These are phyloP conservation scores for Nothoprocta pentlandii DNA, from an alignment of 2,113 vertebrate species.

Conservation along the genomic window DNA sequence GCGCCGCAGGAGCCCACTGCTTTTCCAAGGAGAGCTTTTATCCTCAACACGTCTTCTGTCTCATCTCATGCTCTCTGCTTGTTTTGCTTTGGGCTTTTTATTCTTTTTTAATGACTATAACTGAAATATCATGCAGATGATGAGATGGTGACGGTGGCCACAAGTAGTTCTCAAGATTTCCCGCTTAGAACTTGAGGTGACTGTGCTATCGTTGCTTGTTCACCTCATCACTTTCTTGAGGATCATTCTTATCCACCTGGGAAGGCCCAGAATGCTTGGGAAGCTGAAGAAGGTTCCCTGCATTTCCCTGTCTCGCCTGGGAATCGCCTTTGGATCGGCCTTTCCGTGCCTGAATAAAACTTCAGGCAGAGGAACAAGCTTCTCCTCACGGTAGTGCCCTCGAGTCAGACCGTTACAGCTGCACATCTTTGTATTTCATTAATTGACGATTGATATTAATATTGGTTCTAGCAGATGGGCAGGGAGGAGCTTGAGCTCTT, in stretches of 20 bases:
- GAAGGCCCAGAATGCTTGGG: not conserved
- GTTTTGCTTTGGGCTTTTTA: not conserved
- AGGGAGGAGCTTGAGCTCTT: constrained; percentile 27
- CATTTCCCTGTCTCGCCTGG: not conserved
- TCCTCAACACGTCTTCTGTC: not conserved
- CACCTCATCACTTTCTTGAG: not conserved
- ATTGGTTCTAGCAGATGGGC: not conserved
- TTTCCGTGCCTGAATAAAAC: not conserved
- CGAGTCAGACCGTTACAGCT: not conserved
- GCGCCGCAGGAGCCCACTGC: not conserved
- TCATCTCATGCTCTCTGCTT: not conserved
- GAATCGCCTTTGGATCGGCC: too few species aligned
- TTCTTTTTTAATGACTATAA: constrained; percentile 31
- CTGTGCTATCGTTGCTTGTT: not conserved
- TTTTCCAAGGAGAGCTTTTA: not conserved
- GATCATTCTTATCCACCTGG: constrained; percentile 2
- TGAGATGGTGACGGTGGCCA: not conserved
- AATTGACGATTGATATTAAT: constrained; percentile 44
- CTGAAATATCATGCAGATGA: constrained; percentile 1
- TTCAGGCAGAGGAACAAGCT: not conserved
- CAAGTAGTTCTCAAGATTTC: not conserved
- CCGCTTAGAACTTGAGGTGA: constrained; percentile 5
- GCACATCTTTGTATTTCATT: constrained; percentile 28
- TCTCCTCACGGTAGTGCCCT: fast-evolving
- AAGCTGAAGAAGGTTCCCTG: not conserved